Evolutionary conservation across 2,888 invertebrate genomes (phyloP).

Genomic region (Calameuta filiformis): DNA sequence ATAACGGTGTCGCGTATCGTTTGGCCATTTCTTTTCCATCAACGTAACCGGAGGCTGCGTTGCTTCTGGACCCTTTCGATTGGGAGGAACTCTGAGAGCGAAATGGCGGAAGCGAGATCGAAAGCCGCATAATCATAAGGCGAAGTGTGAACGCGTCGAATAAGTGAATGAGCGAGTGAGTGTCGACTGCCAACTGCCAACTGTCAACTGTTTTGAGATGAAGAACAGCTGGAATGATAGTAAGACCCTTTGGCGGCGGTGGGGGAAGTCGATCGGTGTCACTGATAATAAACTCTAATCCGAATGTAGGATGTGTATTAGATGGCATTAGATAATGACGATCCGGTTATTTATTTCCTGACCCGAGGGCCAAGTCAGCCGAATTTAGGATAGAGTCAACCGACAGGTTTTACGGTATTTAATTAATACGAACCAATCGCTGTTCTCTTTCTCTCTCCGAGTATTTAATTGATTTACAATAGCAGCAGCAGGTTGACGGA

Average conservation of each 20-base stretch:
- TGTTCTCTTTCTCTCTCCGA: not conserved
- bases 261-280: conserved; percentile 8
- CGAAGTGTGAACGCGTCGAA: no score
- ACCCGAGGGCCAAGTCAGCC: conserved; percentile 14
- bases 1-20: not conserved
- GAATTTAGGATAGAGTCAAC: conserved; percentile 9
- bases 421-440: conserved; percentile 20
- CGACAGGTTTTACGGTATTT: conserved; percentile 20
- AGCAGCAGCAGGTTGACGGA: conserved; percentile 1
- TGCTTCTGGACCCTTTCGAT: no score
- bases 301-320: conserved; percentile 17
- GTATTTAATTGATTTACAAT: conserved; percentile 19
- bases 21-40: no score
- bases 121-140: no score
- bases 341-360: conserved; percentile 20
- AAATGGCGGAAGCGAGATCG: no score
- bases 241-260: no score
- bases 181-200: no score
- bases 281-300: conserved; percentile 10
- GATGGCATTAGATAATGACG: conserved; percentile 19
- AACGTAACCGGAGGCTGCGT: no score
- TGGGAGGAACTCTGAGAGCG: no score
- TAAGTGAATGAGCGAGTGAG: no score
- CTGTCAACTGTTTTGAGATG: no score
- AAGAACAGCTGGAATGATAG: no score